Evolutionary conservation across 2,113 vertebrate genomes (phyloP).

Genomic region (Hucho hucho): DNA sequence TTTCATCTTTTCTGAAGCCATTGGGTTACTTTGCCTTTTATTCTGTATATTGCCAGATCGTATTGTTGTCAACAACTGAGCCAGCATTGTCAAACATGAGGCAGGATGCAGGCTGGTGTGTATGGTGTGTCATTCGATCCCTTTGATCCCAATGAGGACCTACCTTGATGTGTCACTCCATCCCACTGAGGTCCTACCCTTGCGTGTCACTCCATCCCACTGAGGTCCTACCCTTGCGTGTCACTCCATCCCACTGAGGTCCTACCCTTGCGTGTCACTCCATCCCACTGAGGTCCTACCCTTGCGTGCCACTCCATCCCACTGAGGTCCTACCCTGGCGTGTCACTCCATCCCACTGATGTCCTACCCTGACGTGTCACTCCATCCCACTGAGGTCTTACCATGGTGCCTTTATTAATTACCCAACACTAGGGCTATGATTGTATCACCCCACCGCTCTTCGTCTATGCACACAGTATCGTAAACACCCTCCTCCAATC

Average conservation of each 20-base stretch:
- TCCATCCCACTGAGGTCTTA: no score
- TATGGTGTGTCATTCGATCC: not conserved
- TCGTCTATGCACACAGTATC: no score
- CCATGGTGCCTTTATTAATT: conserved; percentile 13
- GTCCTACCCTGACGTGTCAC: not conserved
- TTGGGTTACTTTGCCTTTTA: not conserved
- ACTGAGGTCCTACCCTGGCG: not conserved
- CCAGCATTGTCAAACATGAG: not conserved
- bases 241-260: no score
- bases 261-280: not conserved
- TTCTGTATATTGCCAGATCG: not conserved
- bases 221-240: not conserved
- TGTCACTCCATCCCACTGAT: not conserved
- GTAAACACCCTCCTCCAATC: not conserved
- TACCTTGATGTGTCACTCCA: not conserved
- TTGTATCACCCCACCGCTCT: not conserved
- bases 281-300: no score
- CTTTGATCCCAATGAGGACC: not conserved
- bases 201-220: no score
- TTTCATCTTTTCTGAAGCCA: not conserved
- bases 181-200: not conserved
- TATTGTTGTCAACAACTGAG: not conserved
- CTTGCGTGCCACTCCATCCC: not conserved
- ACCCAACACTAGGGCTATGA: conserved; percentile 7
- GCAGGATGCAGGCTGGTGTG: not conserved